phyloP scores from a whole-genome alignment of 2,113 vertebrate species.

The Rissa tridactyla region DNA sequence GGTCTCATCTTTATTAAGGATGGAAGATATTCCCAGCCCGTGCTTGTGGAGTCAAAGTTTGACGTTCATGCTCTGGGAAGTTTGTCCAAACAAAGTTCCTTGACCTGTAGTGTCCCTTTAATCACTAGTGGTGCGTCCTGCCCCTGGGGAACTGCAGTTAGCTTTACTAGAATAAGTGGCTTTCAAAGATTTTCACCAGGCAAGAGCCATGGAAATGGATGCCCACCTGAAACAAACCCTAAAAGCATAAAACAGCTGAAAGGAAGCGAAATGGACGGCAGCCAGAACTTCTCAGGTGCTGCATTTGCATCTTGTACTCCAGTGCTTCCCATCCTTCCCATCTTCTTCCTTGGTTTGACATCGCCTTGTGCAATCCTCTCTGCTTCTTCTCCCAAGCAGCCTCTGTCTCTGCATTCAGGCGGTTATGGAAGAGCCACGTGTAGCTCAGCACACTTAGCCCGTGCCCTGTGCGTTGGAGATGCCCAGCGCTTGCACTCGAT shows the following conservation, averaged over 20 bases:
- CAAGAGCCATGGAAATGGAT: not conserved
- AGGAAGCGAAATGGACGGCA: not conserved
- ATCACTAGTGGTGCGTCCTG: not conserved
- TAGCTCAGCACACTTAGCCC: accelerated
- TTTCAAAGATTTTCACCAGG: not conserved
- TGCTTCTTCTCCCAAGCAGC: not conserved
- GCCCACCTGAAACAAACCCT: not conserved
- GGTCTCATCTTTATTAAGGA: not conserved
- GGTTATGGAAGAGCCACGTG: accelerated
- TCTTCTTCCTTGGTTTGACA: not conserved
- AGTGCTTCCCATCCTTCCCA: not conserved
- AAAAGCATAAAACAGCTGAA: not conserved
- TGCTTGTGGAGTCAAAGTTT: not conserved
- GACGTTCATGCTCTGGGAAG: not conserved
- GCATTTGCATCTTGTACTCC: not conserved
- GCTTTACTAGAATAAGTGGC: not conserved
- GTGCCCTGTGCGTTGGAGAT: accelerated
- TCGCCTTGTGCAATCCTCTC: accelerated
- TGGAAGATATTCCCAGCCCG: not conserved
- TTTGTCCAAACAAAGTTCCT: not conserved
- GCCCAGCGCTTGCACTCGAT: accelerated
- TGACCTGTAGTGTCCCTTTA: not conserved
- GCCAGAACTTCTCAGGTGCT: not conserved
- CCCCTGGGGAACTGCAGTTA: not conserved
- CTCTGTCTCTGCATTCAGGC: not conserved